Conservation (phyloP, 2,888 invertebrate species). For the Trypoxylon attenuatum region DNA sequence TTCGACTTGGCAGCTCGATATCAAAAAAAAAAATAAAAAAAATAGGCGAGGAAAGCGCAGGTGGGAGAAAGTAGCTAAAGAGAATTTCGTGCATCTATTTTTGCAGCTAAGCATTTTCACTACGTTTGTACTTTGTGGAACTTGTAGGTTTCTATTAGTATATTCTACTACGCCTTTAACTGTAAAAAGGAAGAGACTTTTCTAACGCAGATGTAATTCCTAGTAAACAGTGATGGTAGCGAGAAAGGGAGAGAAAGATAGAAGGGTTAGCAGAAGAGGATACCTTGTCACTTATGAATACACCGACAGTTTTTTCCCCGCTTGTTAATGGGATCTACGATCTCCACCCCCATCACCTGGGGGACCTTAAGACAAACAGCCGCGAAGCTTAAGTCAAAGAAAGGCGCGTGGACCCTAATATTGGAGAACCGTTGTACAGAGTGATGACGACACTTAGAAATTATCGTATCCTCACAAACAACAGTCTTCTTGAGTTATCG, state of each 20-base stretch:
- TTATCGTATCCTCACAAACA: background rate
- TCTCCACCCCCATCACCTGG: no score
- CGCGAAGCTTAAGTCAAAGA: background rate
- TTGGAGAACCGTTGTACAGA: constrained; percentile 1
- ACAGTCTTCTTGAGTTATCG: constrained; percentile 23
- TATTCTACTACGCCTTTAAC: constrained; percentile 34
- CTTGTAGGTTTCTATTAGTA: constrained; percentile 56
- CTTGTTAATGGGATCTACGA: no score
- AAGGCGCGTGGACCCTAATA: constrained; percentile 47
- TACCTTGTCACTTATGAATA: no score
- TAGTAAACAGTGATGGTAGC: no score
- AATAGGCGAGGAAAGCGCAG: constrained; percentile 23
- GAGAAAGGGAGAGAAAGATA: no score
- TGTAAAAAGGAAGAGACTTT: constrained; percentile 24
- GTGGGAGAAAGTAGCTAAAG: constrained; percentile 43
- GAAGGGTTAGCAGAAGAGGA: no score
- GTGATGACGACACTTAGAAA: background rate
- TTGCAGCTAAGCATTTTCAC: constrained; percentile 68
- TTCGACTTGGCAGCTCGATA: constrained; percentile 69
- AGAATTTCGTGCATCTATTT: constrained; percentile 67
- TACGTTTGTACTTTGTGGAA: constrained; percentile 61
- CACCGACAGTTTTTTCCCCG: no score
- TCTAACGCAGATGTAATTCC: constrained; percentile 20
- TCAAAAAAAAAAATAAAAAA: constrained; percentile 61
- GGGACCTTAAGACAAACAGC: no score